These are phyloP conservation scores for Nettapus auritus DNA, from an alignment of 2,113 vertebrate genomes.

Conservation along the genomic window DNA sequence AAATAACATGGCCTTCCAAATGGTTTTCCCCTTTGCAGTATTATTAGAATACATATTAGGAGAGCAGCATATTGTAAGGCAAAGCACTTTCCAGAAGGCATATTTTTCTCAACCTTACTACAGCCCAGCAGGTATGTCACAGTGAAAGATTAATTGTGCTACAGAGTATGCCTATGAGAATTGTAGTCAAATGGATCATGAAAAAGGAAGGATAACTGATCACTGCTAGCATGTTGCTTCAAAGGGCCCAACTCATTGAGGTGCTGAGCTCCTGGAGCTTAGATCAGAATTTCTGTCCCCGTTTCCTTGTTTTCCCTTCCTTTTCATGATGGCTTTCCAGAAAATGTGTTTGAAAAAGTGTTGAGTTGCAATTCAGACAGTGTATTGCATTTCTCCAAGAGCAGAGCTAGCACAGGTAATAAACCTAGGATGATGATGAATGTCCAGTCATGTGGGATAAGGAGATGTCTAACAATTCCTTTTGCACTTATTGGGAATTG, in stretches of 20 bases:
- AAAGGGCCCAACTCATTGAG: not conserved
- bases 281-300: not conserved
- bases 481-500: not conserved
- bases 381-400: not conserved
- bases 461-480: not conserved
- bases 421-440: fast-evolving
- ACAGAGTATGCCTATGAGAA: not conserved
- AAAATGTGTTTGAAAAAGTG: not conserved
- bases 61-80: conserved; percentile 7
- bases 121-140: not conserved
- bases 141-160: conserved; percentile 20
- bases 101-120: conserved; percentile 7
- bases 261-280: conserved; percentile 15
- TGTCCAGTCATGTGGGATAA: fast-evolving
- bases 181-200: not conserved
- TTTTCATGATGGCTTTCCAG: not conserved
- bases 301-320: not conserved
- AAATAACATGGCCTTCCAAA: conserved; percentile 54
- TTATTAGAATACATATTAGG: conserved; percentile 7
- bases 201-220: not conserved
- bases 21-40: conserved; percentile 53
- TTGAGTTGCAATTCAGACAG: not conserved
- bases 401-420: not conserved
- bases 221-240: not conserved
- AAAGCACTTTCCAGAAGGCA: conserved; percentile 40